These are phyloP conservation scores for Drosophila yakuba DNA, from an alignment of 1,140 invertebrate genomes.

Conservation along the genomic window DNA sequence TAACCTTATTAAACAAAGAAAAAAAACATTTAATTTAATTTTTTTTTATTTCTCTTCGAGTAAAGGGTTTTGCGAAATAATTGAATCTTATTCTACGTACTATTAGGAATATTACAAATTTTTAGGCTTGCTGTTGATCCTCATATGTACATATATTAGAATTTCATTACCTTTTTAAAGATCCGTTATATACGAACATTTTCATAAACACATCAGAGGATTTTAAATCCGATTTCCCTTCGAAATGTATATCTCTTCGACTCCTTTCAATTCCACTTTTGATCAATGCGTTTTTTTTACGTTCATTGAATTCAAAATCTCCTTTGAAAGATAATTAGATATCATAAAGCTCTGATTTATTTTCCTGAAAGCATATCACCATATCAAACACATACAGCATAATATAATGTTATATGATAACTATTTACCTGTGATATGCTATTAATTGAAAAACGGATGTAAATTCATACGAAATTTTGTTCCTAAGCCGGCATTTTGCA, in stretches of 20 bases:
- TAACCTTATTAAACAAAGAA: too few relatives aligned
- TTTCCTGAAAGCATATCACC: background rate
- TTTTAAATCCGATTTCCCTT: background rate
- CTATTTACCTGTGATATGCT: constrained; percentile 17
- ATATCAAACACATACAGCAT: background rate
- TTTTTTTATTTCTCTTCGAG: too few relatives aligned
- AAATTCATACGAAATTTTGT: background rate
- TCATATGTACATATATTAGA: too few relatives aligned
- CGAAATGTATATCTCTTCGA: background rate
- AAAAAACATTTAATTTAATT: too few relatives aligned
- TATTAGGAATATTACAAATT: too few relatives aligned
- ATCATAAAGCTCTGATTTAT: background rate
- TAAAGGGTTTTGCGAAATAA: too few relatives aligned
- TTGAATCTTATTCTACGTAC: too few relatives aligned
- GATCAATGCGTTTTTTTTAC: background rate
- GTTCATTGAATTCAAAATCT: background rate
- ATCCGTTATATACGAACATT: background rate
- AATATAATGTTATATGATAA: background rate
- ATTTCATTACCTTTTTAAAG: background rate
- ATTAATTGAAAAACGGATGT: constrained; percentile 1
- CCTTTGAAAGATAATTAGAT: constrained; percentile 2
- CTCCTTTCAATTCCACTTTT: background rate
- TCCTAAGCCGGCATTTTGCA: background rate
- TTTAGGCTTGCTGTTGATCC: too few relatives aligned
- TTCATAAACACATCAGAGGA: background rate